Percentiles rank a stretch among this genome's conserved stretches.
Conservation (phyloP, 2,113 vertebrate genomes). For the Apteryx owenii region DNA sequence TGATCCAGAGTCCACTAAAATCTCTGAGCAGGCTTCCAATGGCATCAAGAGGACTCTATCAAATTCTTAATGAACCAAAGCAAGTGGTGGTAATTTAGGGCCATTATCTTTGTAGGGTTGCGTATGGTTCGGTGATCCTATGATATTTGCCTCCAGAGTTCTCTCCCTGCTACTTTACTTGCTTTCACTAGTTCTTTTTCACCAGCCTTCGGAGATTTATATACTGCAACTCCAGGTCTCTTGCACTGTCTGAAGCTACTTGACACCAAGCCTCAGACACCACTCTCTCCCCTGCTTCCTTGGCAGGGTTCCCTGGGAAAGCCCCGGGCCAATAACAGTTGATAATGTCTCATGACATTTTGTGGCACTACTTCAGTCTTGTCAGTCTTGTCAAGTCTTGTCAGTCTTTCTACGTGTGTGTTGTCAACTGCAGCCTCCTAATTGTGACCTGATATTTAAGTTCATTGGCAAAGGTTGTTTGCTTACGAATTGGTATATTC, state of each 20-base stretch:
- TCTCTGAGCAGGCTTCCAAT: not conserved
- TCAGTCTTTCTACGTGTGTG: not conserved
- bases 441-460: not conserved
- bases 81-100: constrained; percentile 45
- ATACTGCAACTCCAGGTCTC: not conserved
- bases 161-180: not conserved
- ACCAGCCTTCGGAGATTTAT: not conserved
- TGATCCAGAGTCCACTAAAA: constrained; percentile 13
- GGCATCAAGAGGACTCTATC: constrained; percentile 4
- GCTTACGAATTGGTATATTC: not conserved
- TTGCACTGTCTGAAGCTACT: not conserved
- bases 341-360: constrained; percentile 24
- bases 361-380: not conserved
- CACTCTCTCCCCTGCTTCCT: not conserved
- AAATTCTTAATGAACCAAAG: constrained; percentile 26
- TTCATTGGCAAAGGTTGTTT: not conserved
- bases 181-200: not conserved
- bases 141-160: constrained; percentile 14
- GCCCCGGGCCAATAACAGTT: not conserved
- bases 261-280: not conserved
- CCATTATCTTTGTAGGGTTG: constrained; percentile 52
- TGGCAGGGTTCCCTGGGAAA: constrained; percentile 1
- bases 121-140: not conserved
- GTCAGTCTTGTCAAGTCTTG: not conserved
- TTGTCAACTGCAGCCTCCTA: not conserved